phyloP scores from a whole-genome alignment of 2,113 vertebrate genomes.

The Mesitornis unicolor region DNA sequence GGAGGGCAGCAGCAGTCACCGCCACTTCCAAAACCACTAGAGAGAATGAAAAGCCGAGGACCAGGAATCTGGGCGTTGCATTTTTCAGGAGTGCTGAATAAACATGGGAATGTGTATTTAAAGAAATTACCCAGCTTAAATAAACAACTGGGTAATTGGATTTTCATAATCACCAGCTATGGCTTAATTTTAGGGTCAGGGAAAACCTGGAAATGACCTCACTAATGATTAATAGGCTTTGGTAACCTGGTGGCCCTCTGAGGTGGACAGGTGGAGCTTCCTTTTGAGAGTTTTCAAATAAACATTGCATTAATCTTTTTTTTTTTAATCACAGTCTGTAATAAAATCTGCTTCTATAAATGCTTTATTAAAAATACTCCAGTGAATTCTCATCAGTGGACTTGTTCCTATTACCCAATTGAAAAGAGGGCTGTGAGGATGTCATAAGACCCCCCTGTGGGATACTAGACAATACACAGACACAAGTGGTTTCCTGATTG shows the following conservation, averaged over 20 bases:
- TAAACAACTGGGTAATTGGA: slow-evolving; percentile 49
- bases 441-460: neutral
- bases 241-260: neutral
- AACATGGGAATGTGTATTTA: slow-evolving; percentile 63
- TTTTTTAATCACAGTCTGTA: neutral
- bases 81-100: slow-evolving; percentile 57
- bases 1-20: neutral
- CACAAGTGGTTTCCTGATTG: slow-evolving; percentile 52
- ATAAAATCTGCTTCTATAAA: neutral
- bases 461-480: slow-evolving; percentile 45
- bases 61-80: slow-evolving; percentile 17
- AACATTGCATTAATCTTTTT: neutral
- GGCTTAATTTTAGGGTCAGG: slow-evolving; percentile 62
- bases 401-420: neutral
- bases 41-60: neutral
- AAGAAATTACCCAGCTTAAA: slow-evolving; percentile 64
- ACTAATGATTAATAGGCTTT: slow-evolving; percentile 31
- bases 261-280: slow-evolving; percentile 54
- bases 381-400: neutral
- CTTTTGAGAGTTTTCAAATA: slow-evolving; percentile 9
- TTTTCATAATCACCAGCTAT: slow-evolving; percentile 33
- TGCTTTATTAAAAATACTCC: neutral
- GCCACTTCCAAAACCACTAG: neutral
- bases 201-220: slow-evolving; percentile 33
- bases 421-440: neutral